Conservation (phyloP, 92 coral and sea anemone genomes). For the Parazoanthus darwini region DNA sequence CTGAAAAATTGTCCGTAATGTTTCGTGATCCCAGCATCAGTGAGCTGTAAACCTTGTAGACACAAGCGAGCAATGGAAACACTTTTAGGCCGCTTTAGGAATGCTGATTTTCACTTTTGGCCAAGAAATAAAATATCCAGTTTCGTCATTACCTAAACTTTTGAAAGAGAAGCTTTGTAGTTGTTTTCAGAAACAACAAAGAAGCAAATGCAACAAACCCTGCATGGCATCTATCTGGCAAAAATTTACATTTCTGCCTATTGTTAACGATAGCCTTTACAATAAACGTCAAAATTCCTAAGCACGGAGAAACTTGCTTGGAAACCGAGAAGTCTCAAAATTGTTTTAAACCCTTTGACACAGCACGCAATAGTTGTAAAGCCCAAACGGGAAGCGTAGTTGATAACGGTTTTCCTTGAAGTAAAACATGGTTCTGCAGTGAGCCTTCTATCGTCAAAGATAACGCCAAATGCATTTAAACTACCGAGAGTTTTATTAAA, state of each 20-base stretch:
- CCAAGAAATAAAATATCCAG: background rate
- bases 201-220: background rate
- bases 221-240: background rate
- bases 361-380: no score
- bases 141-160: background rate
- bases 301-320: background rate
- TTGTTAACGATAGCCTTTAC: no score
- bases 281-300: background rate
- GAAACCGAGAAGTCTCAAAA: background rate
- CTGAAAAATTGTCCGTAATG: no score
- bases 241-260: background rate
- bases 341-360: no score
- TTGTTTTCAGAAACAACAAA: background rate
- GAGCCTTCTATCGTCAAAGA: background rate
- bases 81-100: background rate
- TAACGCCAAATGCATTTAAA: no score
- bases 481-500: no score
- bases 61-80: no score
- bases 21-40: no score
- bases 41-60: no score
- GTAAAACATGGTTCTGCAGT: background rate
- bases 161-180: background rate
- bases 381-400: background rate
- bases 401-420: background rate
- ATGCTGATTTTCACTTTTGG: background rate